These are phyloP conservation scores for Meloidogyne exigua DNA, from an alignment of 1,140 invertebrate species.

Conservation along the genomic window DNA sequence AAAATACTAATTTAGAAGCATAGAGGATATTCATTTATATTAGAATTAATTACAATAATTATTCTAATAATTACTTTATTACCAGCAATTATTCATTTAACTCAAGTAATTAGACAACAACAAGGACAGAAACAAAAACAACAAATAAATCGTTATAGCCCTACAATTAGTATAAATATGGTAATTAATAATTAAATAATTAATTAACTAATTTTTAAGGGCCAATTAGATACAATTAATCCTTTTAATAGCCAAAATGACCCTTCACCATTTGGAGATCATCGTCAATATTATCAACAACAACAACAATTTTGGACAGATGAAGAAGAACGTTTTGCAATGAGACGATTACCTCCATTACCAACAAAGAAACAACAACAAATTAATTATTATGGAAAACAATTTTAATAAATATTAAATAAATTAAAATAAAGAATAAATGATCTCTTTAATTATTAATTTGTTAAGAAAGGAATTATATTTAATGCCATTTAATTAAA, in stretches of 20 bases:
- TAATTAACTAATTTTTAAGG: neutral
- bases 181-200: neutral
- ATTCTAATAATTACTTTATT: slow-evolving; percentile 32
- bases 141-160: slow-evolving; percentile 6
- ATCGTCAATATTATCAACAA: slow-evolving; percentile 7
- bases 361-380: slow-evolving; percentile 19
- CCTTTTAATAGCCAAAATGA: neutral
- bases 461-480: neutral
- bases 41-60: slow-evolving; percentile 34
- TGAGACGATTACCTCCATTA: slow-evolving; percentile 38
- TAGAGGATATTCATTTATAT: slow-evolving; percentile 48
- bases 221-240: neutral
- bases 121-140: neutral
- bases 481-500: neutral
- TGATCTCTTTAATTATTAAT: neutral
- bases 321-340: slow-evolving; percentile 39
- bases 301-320: slow-evolving; percentile 10
- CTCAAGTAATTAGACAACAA: neutral
- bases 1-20: slow-evolving; percentile 38
- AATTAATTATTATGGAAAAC: slow-evolving; percentile 22
- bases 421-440: neutral
- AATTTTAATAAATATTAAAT: slow-evolving; percentile 13
- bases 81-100: slow-evolving; percentile 40
- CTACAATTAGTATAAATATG: neutral
- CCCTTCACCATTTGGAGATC: neutral